Conservation (phyloP, 2,113 vertebrate genomes). For the Cryptotis parvus region DNA sequence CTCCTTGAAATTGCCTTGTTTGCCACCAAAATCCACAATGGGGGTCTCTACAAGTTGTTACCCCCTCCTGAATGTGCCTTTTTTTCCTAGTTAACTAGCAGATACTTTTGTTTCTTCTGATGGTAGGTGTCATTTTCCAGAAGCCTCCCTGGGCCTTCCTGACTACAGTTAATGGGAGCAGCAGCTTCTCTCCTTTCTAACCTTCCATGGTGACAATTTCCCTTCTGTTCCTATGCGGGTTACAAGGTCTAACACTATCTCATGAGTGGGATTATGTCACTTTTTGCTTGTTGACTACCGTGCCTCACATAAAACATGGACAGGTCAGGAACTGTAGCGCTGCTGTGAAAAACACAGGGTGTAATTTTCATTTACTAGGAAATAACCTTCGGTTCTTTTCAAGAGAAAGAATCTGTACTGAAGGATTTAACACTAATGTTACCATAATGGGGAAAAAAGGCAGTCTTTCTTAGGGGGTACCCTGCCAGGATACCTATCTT, state of each 20-base stretch:
- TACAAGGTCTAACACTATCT: background rate
- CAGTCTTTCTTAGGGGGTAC: background rate
- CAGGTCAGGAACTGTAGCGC: background rate
- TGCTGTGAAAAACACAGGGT: background rate
- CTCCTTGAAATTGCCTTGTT: conserved; percentile 14
- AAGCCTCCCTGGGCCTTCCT: background rate
- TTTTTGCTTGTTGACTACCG: background rate
- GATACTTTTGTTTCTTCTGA: background rate
- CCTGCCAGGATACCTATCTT: background rate
- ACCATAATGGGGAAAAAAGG: background rate
- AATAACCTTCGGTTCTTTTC: conserved; percentile 12
- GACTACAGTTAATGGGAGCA: conserved; percentile 16
- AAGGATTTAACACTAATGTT: background rate
- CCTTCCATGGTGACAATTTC: background rate
- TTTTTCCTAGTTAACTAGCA: background rate
- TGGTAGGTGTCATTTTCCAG: background rate
- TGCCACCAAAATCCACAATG: background rate
- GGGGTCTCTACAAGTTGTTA: background rate
- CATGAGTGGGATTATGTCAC: background rate
- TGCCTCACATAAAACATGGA: background rate
- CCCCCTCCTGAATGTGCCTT: background rate
- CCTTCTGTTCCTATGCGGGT: background rate
- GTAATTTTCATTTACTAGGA: background rate
- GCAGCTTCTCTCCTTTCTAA: background rate
- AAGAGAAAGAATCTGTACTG: background rate